phyloP scores from a whole-genome alignment of 2,797 vertebrate species.

The Urocyon cinereoargenteus region DNA sequence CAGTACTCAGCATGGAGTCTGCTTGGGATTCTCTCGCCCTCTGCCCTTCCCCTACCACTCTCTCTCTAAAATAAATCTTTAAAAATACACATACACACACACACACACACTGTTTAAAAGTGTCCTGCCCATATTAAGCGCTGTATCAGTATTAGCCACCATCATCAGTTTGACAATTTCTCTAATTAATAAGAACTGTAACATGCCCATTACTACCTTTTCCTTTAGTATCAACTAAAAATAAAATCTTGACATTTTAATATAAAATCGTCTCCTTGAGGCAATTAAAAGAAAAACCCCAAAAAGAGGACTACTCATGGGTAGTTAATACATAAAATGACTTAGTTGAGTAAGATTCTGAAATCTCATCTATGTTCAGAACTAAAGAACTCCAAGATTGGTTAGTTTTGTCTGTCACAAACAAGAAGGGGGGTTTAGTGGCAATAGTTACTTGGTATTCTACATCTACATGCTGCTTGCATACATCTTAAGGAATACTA shows the following conservation, averaged over 20 bases:
- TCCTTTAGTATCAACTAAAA: background rate
- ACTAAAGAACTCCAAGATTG: background rate
- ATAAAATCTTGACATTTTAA: constrained; percentile 22
- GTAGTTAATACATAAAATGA: background rate
- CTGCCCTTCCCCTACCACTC: background rate
- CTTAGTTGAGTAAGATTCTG: background rate
- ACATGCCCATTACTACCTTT: background rate
- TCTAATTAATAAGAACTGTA: background rate
- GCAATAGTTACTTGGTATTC: background rate
- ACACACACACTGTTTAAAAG: background rate
- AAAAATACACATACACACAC: background rate
- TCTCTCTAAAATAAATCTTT: background rate
- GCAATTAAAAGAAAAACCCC: background rate
- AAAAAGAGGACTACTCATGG: background rate
- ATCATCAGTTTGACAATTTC: background rate
- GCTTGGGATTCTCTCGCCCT: background rate
- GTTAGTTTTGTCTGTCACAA: background rate
- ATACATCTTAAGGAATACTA: background rate
- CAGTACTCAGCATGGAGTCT: background rate
- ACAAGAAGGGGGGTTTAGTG: background rate
- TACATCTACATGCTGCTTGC: background rate
- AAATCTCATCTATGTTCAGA: background rate
- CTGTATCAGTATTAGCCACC: background rate
- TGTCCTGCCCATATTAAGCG: background rate
- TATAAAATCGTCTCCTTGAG: background rate